Evolutionary conservation across 2,888 invertebrate genomes (phyloP).

Genomic region (Schrankia costaestrigalis): DNA sequence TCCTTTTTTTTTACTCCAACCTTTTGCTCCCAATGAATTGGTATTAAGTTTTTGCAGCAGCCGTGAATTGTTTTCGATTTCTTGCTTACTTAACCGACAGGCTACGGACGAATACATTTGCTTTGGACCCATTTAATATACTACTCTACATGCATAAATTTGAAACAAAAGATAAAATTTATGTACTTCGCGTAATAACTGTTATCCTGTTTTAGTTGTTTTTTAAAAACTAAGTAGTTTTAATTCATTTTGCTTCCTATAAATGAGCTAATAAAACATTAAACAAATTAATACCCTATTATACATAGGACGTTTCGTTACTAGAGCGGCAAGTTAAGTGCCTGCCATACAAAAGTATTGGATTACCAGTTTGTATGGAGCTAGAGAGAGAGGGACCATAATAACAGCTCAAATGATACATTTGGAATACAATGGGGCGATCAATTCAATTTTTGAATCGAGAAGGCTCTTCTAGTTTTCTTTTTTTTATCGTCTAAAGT

Average conservation of each 20-base stretch:
- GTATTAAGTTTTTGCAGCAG: constrained; percentile 58
- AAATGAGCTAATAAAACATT: constrained; percentile 43
- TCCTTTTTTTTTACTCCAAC: constrained; percentile 47
- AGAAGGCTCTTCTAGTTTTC: constrained; percentile 78
- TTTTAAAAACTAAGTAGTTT: constrained; percentile 1
- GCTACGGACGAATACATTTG: too few relatives aligned
- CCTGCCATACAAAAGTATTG: constrained; percentile 80
- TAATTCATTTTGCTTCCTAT: constrained; percentile 27
- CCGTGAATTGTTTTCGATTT: constrained; percentile 49
- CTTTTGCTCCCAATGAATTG: constrained; percentile 52
- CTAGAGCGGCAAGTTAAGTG: constrained; percentile 66
- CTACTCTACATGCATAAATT: constrained; percentile 5
- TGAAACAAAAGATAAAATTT: neutral
- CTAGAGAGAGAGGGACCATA: constrained; percentile 75
- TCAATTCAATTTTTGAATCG: constrained; percentile 81
- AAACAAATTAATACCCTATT: constrained; percentile 54
- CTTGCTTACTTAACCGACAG: constrained; percentile 32
- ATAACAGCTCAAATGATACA: constrained; percentile 81
- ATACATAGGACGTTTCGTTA: constrained; percentile 61
- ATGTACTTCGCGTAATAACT: neutral
- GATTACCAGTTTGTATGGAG: constrained; percentile 76
- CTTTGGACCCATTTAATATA: too few relatives aligned
- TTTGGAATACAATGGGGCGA: constrained; percentile 81
- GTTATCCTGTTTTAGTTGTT: constrained; percentile 3
- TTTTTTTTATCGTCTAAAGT: constrained; percentile 76